Percentiles rank a stretch among this genome's conserved stretches.
These are phyloP conservation scores for Cygnus olor DNA, from an alignment of 2,797 vertebrate species.

Conservation along the genomic window DNA sequence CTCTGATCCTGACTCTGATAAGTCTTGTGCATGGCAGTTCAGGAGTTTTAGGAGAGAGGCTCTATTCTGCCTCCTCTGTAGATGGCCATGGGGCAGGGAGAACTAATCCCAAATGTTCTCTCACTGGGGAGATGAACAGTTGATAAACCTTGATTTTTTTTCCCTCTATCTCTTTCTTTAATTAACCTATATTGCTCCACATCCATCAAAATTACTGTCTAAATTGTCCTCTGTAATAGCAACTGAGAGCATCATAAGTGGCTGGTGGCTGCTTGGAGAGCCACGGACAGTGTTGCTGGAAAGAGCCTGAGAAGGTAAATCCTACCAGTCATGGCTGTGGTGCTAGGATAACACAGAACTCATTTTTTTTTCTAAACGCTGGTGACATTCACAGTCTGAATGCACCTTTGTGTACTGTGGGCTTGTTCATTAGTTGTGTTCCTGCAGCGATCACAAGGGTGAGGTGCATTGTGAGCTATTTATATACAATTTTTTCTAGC, in stretches of 20 bases:
- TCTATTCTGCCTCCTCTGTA: neutral
- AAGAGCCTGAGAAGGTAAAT: neutral
- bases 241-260: neutral
- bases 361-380: neutral
- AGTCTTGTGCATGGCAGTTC: neutral
- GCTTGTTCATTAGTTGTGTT: slow-evolving; percentile 36
- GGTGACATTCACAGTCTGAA: neutral
- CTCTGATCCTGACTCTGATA: slow-evolving; percentile 7
- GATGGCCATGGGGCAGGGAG: neutral
- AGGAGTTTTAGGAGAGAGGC: neutral
- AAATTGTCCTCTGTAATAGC: neutral
- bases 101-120: neutral
- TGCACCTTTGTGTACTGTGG: neutral
- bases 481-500: neutral
- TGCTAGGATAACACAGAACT: neutral
- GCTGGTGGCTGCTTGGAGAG: neutral
- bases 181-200: neutral
- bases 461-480: slow-evolving; percentile 46
- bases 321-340: neutral
- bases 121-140: neutral
- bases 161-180: neutral
- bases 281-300: neutral
- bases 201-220: neutral
- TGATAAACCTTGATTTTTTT: neutral
- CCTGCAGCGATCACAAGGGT: slow-evolving; percentile 51